Base-by-base conservation (phyloP, 1,140 invertebrate species). In the Drosophila saltans region DNA sequence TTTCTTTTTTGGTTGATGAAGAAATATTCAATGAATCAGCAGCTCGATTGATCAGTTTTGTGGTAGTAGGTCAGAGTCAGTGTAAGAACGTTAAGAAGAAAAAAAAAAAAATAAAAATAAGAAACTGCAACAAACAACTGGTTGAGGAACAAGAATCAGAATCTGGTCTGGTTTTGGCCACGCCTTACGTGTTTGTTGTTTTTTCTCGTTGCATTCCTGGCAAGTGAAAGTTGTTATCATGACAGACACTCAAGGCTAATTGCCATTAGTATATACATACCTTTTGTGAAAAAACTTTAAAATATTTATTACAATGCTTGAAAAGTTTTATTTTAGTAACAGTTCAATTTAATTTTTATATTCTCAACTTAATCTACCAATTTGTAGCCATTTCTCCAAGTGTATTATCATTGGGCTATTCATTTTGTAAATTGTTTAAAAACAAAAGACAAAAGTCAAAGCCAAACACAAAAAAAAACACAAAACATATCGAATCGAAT, bases 401-500 rank as follows among this genome's bases (percentile, higher is more conserved):
- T 45, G 43, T 21, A 45, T 39, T 39, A 9, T 16, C 16, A 16
- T 8, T 6, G 3, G 36, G 36, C 36, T 39, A 39, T 8, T 39
- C 6, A 39, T 21, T 45, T 21, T 45, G 1, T 45, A 21, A 45
- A 16, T 16, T 16, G 43, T 45, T 16, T n/a, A 45, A 45, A 77
- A 81, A 81, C 48, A 77, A n/a, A 11, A 26, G 62, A 63, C 16
- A 16, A 41, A 30, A 30, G 28, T 30, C 16, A 16, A 16, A 16
- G 16, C 28, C 24, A 67, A 77, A 36, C 41, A 26, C 28, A 56
- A 21, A 30, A 21, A 30, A 21, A 43, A 36, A 41, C 2, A 30
- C 28, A 30, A 30, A 30, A 2, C 28, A 30, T 2, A 30, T 2
- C 28, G 28, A 30, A 2, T 33, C 52, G 3, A 40, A 24, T 45